A percentile compares a stretch with the other conserved stretches of the same genome.
Conservation (phyloP, 1,140 invertebrate genomes). For the Zaprionus davidi region DNA sequence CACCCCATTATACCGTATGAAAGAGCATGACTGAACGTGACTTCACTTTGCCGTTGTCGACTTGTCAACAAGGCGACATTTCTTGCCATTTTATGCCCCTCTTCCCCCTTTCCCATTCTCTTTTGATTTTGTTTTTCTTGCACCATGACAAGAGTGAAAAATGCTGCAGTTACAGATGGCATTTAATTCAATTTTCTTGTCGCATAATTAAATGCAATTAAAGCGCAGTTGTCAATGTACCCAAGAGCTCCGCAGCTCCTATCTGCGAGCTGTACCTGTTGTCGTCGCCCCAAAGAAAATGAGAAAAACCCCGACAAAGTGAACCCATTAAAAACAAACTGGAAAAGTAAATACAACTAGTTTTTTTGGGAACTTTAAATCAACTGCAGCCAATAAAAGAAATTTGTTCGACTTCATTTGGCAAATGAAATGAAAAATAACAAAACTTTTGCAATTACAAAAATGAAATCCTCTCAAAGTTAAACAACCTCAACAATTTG, state of each 20-base stretch:
- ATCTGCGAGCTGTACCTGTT: conserved; percentile 25
- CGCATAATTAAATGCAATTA: conserved; percentile 74
- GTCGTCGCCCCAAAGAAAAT: conserved; percentile 9
- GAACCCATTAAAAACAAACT: conserved; percentile 4
- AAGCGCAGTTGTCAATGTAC: conserved; percentile 36
- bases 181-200: conserved; percentile 66
- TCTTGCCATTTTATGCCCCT: neutral
- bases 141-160: conserved; percentile 38
- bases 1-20: neutral
- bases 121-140: conserved; percentile 4
- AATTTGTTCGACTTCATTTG: neutral
- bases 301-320: conserved; percentile 10
- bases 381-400: conserved; percentile 24
- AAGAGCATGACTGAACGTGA: neutral
- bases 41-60: conserved; percentile 9
- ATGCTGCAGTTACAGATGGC: conserved; percentile 32
- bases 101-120: neutral
- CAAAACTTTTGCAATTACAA: neutral
- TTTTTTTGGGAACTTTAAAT: neutral
- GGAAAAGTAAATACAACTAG: conserved; percentile 7
- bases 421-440: neutral
- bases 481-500: neutral
- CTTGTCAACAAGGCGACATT: conserved; percentile 48
- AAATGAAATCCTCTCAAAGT: neutral
- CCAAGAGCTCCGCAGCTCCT: neutral